These are phyloP conservation scores for Sorex fumeus DNA, from an alignment of 2,113 vertebrate species.

Conservation along the genomic window DNA sequence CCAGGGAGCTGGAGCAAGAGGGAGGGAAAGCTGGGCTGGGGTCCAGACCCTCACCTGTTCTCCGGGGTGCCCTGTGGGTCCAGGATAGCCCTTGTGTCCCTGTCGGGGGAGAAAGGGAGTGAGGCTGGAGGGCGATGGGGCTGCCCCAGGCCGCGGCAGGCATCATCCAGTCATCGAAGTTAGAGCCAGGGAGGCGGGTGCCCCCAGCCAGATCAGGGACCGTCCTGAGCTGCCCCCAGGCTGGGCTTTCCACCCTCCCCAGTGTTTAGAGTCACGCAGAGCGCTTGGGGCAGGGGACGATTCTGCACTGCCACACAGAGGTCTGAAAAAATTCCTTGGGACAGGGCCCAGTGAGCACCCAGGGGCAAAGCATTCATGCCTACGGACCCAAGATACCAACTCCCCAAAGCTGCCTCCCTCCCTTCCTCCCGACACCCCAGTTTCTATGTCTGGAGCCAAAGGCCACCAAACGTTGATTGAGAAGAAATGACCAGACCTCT, in stretches of 20 bases:
- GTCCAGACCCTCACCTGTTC: slow-evolving; percentile 92
- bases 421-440: not conserved
- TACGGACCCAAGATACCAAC: fast-evolving
- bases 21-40: not conserved
- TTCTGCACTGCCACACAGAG: not conserved
- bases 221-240: not conserved
- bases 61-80: slow-evolving; percentile 96
- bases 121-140: not conserved
- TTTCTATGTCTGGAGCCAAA: not conserved
- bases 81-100: slow-evolving; percentile 96
- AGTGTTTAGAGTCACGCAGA: not conserved
- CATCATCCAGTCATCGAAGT: not conserved
- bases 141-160: not conserved
- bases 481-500: not conserved
- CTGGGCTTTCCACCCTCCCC: not conserved
- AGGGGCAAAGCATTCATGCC: not conserved
- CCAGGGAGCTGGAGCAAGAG: not conserved
- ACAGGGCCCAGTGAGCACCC: not conserved
- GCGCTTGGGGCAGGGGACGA: not conserved
- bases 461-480: not conserved
- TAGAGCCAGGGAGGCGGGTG: not conserved
- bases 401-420: not conserved
- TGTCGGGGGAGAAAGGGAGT: slow-evolving; percentile 77
- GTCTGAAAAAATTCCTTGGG: not conserved
- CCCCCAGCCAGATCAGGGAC: too few relatives aligned